phyloP scores from a whole-genome alignment of 2,797 vertebrate species.

The Pseudochirops cupreus region DNA sequence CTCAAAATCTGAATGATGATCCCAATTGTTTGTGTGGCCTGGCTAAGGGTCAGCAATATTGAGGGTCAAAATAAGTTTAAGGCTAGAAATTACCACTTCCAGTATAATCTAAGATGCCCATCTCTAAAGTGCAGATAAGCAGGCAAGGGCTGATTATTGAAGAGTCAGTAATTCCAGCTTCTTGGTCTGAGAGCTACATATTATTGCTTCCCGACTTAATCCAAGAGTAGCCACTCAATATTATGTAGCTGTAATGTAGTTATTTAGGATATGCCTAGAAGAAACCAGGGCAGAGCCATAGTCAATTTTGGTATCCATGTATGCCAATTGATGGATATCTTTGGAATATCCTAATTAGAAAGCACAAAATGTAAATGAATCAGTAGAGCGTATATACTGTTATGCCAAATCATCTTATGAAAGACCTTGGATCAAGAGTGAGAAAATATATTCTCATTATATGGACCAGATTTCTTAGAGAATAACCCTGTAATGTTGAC shows the following conservation, averaged over 20 bases:
- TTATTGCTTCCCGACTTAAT: background rate
- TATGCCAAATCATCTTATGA: background rate
- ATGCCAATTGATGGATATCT: background rate
- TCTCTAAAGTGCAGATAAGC: background rate
- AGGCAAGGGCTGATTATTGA: background rate
- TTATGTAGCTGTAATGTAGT: background rate
- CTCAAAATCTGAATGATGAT: background rate
- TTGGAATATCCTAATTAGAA: background rate
- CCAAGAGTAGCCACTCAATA: background rate
- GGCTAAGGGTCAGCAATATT: background rate
- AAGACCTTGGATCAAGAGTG: background rate
- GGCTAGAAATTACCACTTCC: background rate
- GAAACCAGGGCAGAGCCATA: background rate
- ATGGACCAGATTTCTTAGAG: background rate
- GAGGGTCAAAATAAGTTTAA: background rate
- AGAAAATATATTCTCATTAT: background rate
- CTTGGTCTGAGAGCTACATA: background rate
- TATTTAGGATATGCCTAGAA: background rate
- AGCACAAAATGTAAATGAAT: background rate
- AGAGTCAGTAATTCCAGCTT: background rate
- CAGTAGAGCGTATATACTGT: background rate
- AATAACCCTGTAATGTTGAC: background rate
- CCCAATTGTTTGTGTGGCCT: background rate
- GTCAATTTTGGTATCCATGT: background rate
- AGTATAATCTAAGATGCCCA: background rate